Conservation (phyloP, 2,113 vertebrate genomes). For the Corythaixoides concolor region DNA sequence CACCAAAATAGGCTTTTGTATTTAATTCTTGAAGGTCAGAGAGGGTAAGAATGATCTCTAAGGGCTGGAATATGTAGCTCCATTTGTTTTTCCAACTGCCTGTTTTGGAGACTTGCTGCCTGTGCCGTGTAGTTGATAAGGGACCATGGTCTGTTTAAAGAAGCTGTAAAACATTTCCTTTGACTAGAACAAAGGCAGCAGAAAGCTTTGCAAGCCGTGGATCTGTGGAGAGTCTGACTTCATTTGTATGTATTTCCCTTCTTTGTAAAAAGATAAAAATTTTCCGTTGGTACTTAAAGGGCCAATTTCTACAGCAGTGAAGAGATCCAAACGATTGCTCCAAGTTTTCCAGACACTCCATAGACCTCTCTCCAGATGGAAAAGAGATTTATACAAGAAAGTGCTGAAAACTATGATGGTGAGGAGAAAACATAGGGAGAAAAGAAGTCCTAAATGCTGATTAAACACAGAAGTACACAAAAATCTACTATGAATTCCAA, state of each 20-base stretch:
- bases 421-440: neutral
- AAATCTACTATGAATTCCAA: neutral
- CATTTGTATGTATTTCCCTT: neutral
- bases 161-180: neutral
- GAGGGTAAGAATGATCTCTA: neutral
- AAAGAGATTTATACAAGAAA: neutral
- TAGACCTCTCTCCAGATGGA: neutral
- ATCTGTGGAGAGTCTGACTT: neutral
- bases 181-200: neutral
- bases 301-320: neutral
- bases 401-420: neutral
- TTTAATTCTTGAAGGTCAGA: neutral
- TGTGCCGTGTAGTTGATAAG: neutral
- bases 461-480: neutral
- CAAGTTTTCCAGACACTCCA: neutral
- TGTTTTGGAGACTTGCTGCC: neutral
- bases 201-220: neutral
- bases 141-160: neutral
- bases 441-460: neutral
- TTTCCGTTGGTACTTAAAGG: neutral
- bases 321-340: neutral
- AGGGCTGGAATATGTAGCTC: neutral
- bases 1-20: neutral
- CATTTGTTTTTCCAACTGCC: neutral
- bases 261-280: neutral